Evolutionary conservation across 2,888 invertebrate genomes (phyloP).

Genomic region (Apantesis nais): DNA sequence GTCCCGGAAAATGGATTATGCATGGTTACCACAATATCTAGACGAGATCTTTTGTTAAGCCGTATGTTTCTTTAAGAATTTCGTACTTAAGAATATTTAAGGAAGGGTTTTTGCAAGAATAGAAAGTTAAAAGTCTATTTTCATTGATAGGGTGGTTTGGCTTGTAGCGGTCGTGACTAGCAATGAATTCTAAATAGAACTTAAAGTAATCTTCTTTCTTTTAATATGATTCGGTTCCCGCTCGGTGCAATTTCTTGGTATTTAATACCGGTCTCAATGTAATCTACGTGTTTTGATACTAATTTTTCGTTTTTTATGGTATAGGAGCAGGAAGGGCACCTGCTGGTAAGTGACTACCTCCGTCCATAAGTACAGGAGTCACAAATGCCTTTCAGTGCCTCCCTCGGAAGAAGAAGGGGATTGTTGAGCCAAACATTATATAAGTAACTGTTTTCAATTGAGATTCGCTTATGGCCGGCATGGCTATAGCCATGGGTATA

Average conservation of each 20-base stretch:
- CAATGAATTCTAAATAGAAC: not conserved
- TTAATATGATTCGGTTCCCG: not conserved
- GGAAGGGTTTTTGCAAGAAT: not conserved
- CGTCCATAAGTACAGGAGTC: not conserved
- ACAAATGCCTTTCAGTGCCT: not conserved
- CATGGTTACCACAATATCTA: slow-evolving; percentile 45
- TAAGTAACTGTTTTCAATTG: no score
- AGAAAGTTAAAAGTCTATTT: not conserved
- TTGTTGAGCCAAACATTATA: not conserved
- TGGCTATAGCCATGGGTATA: no score
- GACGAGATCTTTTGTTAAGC: slow-evolving; percentile 26
- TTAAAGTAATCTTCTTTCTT: not conserved
- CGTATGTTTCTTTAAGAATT: slow-evolving; percentile 15
- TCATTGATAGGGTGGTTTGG: slow-evolving; percentile 1
- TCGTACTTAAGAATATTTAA: slow-evolving; percentile 7
- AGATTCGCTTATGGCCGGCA: no score
- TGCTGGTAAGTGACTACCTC: no score
- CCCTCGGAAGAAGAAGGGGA: not conserved
- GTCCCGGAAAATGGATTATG: slow-evolving; percentile 56
- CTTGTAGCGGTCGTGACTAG: not conserved
- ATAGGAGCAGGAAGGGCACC: no score
- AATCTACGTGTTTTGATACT: not conserved
- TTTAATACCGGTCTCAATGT: not conserved
- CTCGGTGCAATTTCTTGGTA: not conserved
- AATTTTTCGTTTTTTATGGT: not conserved